Base-by-base conservation (phyloP, 2,888 invertebrate species). In the Xanthia togata region DNA sequence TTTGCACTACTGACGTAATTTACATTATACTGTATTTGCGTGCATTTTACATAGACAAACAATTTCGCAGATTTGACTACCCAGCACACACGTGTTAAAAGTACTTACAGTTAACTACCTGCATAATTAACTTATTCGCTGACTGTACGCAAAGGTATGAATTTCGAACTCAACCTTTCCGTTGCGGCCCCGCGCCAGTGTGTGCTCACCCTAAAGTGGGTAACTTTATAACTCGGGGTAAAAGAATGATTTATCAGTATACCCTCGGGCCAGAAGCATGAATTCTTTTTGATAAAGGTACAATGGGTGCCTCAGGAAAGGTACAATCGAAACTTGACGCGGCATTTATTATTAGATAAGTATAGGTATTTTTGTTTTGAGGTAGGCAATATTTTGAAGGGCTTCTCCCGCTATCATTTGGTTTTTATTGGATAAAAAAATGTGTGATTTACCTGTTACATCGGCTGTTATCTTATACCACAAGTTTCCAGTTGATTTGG, bases 261-360 rank as follows among this genome's bases (percentile, higher is more conserved):
- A 62, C 84, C 89, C 89, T 73, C 20, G 69, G 83, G 89, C 23
- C 38, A 38, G 71, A 71, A 78, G 88, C 71, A 80, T 83, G 81
- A 76, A 84, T 84, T 89, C 84, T 89, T 87, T 85, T 85, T 84
- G 89, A 89, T 85, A 87, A 80, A 77, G 84, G 87, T 78, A 83
- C 80, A 81, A 79, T 82, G 60, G 82, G 71, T 78, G 79, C 73
- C 85, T 70, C 47, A 80, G 70, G 64, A 84, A 17, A 17, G 60
- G 72, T 59, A 63, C 67, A 76, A 81, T 84, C 78, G 76, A 67
- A 86, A 82, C 69, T 77, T 80, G 77, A 84, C 67, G 72, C 53
- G 65, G 72, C 26, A 59, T 59, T 81, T 85, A 41, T 70, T 76
- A 65, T 65, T 63, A 35, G 41, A 78, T 62, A 67, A 38, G 65